Conservation (phyloP, 2,113 vertebrate genomes). For the Microcebus jonahi region DNA sequence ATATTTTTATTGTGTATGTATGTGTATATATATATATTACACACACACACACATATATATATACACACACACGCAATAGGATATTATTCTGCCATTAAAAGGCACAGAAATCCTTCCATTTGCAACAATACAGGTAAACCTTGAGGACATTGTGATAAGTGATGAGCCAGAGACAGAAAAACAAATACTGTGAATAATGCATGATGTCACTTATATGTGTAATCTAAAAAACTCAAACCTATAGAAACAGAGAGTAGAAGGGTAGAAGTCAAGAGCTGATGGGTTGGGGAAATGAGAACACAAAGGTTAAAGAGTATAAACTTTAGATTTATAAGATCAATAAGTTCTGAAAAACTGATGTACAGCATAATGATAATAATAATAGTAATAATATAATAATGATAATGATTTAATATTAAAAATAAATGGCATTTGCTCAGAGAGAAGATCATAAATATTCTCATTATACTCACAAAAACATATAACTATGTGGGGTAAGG, state of each 20-base stretch:
- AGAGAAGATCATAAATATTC: not conserved
- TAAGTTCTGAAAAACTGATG: not conserved
- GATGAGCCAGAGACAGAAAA: not conserved
- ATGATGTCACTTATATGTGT: not conserved
- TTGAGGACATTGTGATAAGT: not conserved
- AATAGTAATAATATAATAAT: too few species aligned
- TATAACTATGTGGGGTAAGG: not conserved
- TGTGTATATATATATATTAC: too few species aligned
- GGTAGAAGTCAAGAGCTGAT: too few species aligned
- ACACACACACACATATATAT: not conserved
- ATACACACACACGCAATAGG: not conserved
- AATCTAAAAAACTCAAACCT: not conserved
- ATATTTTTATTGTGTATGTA: too few species aligned
- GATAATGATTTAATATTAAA: too few species aligned
- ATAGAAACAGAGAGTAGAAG: not conserved
- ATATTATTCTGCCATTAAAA: not conserved
- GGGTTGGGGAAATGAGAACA: not conserved
- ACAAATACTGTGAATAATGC: not conserved
- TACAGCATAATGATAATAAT: not conserved
- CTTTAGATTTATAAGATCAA: not conserved
- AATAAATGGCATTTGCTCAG: not conserved
- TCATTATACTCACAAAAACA: not conserved
- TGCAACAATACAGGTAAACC: not conserved
- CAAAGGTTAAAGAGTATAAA: not conserved
- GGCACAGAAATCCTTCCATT: not conserved